These are phyloP conservation scores for Dinoponera quadriceps DNA, from an alignment of 1,140 invertebrate genomes.

Conservation along the genomic window DNA sequence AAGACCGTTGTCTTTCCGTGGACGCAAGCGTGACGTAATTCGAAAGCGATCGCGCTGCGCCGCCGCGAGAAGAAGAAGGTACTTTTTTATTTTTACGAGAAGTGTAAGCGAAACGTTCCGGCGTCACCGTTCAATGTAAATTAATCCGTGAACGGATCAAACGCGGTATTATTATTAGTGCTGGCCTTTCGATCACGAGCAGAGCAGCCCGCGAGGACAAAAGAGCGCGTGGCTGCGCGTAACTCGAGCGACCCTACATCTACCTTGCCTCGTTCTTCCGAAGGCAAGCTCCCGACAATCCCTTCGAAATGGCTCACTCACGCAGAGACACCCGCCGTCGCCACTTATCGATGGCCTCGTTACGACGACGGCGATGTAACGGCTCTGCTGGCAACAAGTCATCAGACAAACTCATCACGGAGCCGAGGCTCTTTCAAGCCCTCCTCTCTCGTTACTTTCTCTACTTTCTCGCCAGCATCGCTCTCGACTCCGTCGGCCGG, in stretches of 20 bases:
- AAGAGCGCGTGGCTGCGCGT: slow-evolving; percentile 59
- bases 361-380: too few species aligned
- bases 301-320: slow-evolving; percentile 65
- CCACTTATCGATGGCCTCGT: slow-evolving; percentile 78
- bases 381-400: slow-evolving; percentile 79
- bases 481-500: slow-evolving; percentile 31
- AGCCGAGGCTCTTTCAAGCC: slow-evolving; percentile 65
- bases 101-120: neutral
- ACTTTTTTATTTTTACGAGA: neutral
- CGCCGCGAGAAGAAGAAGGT: neutral
- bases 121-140: neutral
- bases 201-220: slow-evolving; percentile 44
- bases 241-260: slow-evolving; percentile 53
- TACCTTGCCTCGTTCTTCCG: slow-evolving; percentile 24
- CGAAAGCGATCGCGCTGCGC: slow-evolving; percentile 37
- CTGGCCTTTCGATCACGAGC: slow-evolving; percentile 42
- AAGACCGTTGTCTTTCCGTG: slow-evolving; percentile 20
- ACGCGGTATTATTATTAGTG: slow-evolving; percentile 52
- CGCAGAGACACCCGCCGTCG: slow-evolving; percentile 61
- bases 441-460: slow-evolving; percentile 66
- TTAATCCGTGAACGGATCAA: neutral
- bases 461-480: slow-evolving; percentile 27
- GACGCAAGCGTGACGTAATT: neutral
- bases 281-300: slow-evolving; percentile 29
- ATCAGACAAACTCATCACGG: slow-evolving; percentile 75